These are phyloP conservation scores for Platyscapa corneri DNA, from an alignment of 1,140 invertebrate genomes.

Conservation along the genomic window DNA sequence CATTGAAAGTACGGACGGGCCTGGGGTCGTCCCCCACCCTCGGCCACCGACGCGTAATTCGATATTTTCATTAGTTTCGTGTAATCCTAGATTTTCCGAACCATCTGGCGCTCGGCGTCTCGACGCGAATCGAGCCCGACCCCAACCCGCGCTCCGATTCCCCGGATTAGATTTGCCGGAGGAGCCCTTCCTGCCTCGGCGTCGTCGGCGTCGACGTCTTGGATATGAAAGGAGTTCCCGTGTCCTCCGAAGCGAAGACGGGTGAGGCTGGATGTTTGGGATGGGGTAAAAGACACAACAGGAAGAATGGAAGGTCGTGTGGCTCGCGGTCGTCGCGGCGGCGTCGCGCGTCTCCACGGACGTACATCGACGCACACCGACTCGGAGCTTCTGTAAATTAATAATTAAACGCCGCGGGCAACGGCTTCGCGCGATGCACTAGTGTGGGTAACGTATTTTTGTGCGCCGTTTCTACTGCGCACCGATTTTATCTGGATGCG, in stretches of 20 bases:
- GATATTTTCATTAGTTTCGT: constrained; percentile 51
- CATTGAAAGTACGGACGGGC: not conserved
- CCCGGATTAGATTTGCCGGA: constrained; percentile 21
- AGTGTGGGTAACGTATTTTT: no score
- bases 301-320: no score
- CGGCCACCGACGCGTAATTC: constrained; percentile 30
- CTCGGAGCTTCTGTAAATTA: no score
- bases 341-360: no score
- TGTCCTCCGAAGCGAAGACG: not conserved
- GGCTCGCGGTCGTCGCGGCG: no score
- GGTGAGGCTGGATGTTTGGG: not conserved
- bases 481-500: no score
- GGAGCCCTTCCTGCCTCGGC: not conserved
- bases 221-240: not conserved
- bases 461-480: no score
- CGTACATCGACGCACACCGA: no score
- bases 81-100: constrained; percentile 50
- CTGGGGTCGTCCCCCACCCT: not conserved
- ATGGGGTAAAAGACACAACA: not conserved
- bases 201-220: not conserved
- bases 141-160: not conserved
- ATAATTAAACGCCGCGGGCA: no score
- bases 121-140: not conserved
- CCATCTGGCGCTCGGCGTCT: constrained; percentile 31
- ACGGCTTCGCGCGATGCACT: no score